Evolutionary conservation across 2,797 vertebrate genomes (phyloP), one percentile per base, ranked within the genome.

Genomic region (Sebastes hubbsi): DNA sequence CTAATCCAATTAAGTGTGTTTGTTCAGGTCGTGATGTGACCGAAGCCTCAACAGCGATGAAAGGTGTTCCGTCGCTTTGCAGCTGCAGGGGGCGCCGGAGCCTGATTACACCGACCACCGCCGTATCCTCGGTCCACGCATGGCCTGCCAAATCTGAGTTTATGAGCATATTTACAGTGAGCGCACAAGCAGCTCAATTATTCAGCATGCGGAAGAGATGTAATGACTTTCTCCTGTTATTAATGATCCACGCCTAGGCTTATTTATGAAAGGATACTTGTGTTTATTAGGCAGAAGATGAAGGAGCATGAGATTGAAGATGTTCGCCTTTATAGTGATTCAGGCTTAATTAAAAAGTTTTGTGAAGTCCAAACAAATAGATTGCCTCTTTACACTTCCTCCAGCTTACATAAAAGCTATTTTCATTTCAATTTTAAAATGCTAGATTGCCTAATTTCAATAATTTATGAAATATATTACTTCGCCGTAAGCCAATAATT

Each of bases 191-290:
- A 64, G 87, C 91, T 93, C 91, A 92, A 94, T 95, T 94, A 95
- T 93, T 95, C 91, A 90, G 81, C 80, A 59, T 58, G 83, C 30
- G 81, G 87, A 88, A 82, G 86, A 94, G 85, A 93, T 81, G 84
- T 93, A 95, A 94, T 94, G 89, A 90, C 90, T 93, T 90, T 90
- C 87, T 85, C 77, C 77, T 78, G 82, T 94, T 95, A 95, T 95
- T 95, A 96, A 95, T 93, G 94, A 84, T 85, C 88, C 86, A 70
- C 69, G 88, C 88, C 85, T 65, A 49, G 78, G 89, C 86, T 90
- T 90, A 90, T 94, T 94, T 92, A 92, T 92, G 87, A 91, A 91
- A 76, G 75, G 74, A 91, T 79, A 87, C 87, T 93, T 89, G 86
- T 90, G 91, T 86, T 82, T 90, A 87, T 87, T 79, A 83, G 82